phyloP scores from a whole-genome alignment of 23 tunicate genomes.

The Halocynthia aurantium region DNA sequence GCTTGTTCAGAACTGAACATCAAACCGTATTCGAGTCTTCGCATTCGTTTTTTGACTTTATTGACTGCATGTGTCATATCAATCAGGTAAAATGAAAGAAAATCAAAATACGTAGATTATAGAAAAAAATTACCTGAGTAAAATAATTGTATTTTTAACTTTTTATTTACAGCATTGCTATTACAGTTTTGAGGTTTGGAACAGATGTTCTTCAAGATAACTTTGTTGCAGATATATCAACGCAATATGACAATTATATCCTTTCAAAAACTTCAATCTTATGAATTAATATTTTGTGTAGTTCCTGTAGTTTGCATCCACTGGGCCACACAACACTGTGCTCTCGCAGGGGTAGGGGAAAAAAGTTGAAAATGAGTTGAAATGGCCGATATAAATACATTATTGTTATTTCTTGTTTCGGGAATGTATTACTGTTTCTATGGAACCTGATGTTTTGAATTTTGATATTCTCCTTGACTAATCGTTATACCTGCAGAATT shows the following conservation, averaged over 20 bases:
- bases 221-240: constrained; percentile 76
- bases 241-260: constrained; percentile 92
- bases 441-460: neutral
- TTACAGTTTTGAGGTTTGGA: constrained; percentile 76
- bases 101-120: no score
- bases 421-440: neutral
- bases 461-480: neutral
- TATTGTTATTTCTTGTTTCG: no score
- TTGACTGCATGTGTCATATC: constrained; percentile 64
- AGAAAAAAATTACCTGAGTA: neutral
- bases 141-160: neutral
- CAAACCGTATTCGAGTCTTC: constrained; percentile 60
- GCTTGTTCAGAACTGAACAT: constrained; percentile 76
- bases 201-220: constrained; percentile 56
- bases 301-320: neutral
- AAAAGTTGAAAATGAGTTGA: no score
- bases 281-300: neutral
- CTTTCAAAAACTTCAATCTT: constrained; percentile 12
- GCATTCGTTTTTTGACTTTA: constrained; percentile 60
- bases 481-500: constrained; percentile 51
- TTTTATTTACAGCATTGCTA: constrained; percentile 55
- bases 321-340: neutral
- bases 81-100: constrained; percentile 23
- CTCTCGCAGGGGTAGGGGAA: no score
- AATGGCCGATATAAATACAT: neutral